A percentile compares a stretch with the other conserved stretches of the same genome.
Conservation (phyloP, 92 coral and sea anemone species). For the Umimayanthus kanabou region DNA sequence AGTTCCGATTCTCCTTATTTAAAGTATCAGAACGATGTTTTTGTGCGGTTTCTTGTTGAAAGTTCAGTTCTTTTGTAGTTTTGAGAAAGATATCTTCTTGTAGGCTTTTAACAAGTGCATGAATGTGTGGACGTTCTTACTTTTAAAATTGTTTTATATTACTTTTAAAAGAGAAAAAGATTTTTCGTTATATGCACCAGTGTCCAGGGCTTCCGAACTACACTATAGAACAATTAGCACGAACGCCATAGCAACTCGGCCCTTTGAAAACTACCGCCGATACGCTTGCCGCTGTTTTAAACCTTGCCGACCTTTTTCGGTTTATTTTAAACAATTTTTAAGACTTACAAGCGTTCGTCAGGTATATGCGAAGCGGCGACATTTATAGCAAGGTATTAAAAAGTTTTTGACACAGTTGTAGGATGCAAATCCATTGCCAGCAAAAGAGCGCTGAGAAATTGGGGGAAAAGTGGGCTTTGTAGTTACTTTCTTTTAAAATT, state of each 20-base stretch:
- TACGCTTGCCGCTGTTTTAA: not conserved
- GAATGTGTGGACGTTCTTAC: too few species aligned
- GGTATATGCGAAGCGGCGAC: not conserved
- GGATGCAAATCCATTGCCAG: not conserved
- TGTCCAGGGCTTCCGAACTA: not conserved
- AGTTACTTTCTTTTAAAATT: too few species aligned
- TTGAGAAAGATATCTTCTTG: not conserved
- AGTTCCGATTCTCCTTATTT: too few species aligned
- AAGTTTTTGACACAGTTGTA: too few species aligned
- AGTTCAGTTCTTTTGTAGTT: too few species aligned
- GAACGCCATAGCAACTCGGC: not conserved
- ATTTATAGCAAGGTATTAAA: too few species aligned
- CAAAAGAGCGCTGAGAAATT: too few species aligned
- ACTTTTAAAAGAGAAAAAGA: too few species aligned
- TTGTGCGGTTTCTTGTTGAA: too few species aligned
- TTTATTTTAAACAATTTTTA: not conserved
- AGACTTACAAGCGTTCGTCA: not conserved
- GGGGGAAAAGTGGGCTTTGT: too few species aligned
- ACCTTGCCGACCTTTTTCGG: constrained; percentile 8
- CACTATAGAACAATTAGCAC: not conserved
- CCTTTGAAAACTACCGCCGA: constrained; percentile 12
- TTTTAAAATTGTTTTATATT: too few species aligned
- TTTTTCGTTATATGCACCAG: not conserved
- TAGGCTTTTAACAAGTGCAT: not conserved
- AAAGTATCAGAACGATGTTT: too few species aligned